Base-by-base conservation (phyloP, 2,888 invertebrate species). In the Hanleya hanleyi region DNA sequence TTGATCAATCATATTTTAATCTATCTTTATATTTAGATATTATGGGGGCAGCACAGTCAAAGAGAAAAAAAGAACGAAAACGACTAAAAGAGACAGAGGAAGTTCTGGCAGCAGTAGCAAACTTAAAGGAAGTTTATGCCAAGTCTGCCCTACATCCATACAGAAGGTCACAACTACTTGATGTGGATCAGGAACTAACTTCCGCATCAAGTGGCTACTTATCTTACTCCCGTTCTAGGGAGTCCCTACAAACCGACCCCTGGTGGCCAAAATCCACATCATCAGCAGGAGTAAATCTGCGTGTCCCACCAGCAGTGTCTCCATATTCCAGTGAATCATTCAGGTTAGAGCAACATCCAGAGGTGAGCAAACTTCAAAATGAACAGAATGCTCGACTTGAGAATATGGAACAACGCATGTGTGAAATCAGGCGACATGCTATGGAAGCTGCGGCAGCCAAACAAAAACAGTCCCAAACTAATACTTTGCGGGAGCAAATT, bases 41-140 rank as follows among this genome's bases (percentile, higher is more conserved):
- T 29, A 57, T 57, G 57, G 57, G 57, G 4, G 57, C 57, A 57
- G 29, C 57, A 57, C 57, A 22, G 4, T 57, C 57, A 57, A 57
- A 57, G 57, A 57, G 29, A 26, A 22, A 32, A 22, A 57, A 57
- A 29, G 57, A 57, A 26, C 22, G 32, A 57, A 22, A 29, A 32
- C 5, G 57, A 32, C 26, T 29, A 29, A 57, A 57, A 57, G 57
- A 57, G 32, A 22, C 22, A 57, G 57, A 57, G 26, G 57, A 57
- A 57, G 57, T 57, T 4, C 29, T 57, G 26, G 57, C 57, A 29
- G 57, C 57, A 57, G 57, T 57, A 29, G 57, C 57, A 22, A 57
- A 57, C 26, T 26, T 57, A 26, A 57, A 57, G 9, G 57, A 57
- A 57, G 57, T 57, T 3, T 57, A 57, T 32, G 26, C 57, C 4